phyloP scores from a whole-genome alignment of 1,140 invertebrate species.

The Zaprionus taronus region DNA sequence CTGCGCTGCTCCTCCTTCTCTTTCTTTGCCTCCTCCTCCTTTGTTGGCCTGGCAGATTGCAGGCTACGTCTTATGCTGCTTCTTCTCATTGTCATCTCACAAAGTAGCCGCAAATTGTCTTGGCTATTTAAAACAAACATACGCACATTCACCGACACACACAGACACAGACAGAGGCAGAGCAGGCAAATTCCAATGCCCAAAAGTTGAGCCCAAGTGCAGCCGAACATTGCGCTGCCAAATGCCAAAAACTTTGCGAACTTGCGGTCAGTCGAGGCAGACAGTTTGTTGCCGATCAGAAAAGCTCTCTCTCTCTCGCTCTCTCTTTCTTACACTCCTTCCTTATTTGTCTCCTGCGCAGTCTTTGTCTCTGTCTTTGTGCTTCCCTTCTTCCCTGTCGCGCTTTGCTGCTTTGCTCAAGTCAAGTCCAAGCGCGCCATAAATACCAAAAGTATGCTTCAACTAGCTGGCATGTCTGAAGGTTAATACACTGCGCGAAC shows the following conservation, averaged over 20 bases:
- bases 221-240: constrained; percentile 31
- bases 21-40: neutral
- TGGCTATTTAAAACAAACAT: constrained; percentile 31
- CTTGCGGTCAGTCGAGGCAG: constrained; percentile 48
- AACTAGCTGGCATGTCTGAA: constrained; percentile 39
- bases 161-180: constrained; percentile 1
- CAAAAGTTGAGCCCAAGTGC: constrained; percentile 41
- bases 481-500: constrained; percentile 37
- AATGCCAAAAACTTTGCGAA: constrained; percentile 53
- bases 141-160: constrained; percentile 27
- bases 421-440: constrained; percentile 48
- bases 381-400: neutral
- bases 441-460: constrained; percentile 49
- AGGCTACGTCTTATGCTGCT: constrained; percentile 10
- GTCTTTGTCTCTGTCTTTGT: neutral
- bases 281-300: constrained; percentile 30
- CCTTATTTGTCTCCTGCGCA: neutral
- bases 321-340: neutral
- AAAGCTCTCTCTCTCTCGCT: neutral
- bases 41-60: constrained; percentile 2
- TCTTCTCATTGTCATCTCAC: constrained; percentile 9
- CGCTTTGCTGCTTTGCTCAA: neutral
- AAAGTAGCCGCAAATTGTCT: constrained; percentile 57
- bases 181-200: constrained; percentile 28
- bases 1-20: neutral